These are phyloP conservation scores for Eclectus roratus DNA, from an alignment of 2,113 vertebrate genomes.

Conservation along the genomic window DNA sequence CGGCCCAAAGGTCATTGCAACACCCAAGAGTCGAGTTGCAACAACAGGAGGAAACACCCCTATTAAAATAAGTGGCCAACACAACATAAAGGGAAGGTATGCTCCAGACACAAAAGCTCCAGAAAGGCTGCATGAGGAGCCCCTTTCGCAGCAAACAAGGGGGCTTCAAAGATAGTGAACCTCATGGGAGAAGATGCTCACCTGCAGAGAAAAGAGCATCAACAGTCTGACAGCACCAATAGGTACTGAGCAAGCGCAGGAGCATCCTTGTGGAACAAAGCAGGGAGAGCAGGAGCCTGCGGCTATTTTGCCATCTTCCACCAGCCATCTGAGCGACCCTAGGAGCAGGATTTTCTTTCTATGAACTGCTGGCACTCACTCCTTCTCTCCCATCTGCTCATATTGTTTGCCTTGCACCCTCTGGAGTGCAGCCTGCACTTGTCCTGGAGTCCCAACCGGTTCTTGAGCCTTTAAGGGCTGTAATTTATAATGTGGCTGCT, in stretches of 20 bases:
- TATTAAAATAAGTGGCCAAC: neutral
- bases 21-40: neutral
- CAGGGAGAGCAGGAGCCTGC: neutral
- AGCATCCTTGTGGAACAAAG: neutral
- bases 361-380: neutral
- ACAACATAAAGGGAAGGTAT: neutral
- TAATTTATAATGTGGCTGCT: neutral
- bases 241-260: neutral
- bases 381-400: neutral
- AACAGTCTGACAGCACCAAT: fast-evolving
- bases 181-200: fast-evolving
- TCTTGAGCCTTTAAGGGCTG: neutral
- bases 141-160: neutral
- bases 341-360: neutral
- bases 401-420: neutral
- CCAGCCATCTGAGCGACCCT: neutral
- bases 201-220: neutral
- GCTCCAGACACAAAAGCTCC: neutral
- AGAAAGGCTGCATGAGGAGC: neutral
- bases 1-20: neutral
- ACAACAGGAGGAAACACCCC: neutral
- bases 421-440: neutral
- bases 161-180: fast-evolving
- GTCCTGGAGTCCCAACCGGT: neutral
- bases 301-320: neutral